Conservation (phyloP, 2,797 vertebrate genomes). For the Alexandromys oeconomus region DNA sequence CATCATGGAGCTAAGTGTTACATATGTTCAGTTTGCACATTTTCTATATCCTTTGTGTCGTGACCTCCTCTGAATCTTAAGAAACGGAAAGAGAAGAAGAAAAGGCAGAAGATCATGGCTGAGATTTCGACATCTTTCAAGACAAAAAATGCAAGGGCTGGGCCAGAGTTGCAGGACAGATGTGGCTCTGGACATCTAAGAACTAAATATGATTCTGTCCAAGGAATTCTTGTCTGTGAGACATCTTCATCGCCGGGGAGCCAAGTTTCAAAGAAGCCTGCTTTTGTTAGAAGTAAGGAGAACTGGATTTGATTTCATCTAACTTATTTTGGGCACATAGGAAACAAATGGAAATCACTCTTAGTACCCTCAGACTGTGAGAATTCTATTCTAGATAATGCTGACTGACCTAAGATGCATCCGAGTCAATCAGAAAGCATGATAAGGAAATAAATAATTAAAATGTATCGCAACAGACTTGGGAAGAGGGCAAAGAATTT, state of each 20-base stretch:
- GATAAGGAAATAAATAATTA: conserved; percentile 4
- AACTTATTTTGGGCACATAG: conserved; percentile 14
- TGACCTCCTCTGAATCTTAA: background rate
- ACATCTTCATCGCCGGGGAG: background rate
- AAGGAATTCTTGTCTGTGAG: background rate
- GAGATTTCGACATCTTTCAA: conserved; percentile 8
- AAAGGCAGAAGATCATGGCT: background rate
- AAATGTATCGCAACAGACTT: background rate
- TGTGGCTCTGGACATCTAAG: background rate
- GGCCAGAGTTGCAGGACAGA: background rate
- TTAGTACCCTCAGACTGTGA: background rate
- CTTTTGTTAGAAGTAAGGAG: background rate
- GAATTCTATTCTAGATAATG: background rate
- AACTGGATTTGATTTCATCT: background rate
- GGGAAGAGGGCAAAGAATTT: conserved; percentile 25
- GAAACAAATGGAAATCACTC: background rate
- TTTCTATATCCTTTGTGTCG: background rate
- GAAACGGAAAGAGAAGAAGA: background rate
- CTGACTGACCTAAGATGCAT: background rate
- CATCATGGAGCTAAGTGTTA: background rate
- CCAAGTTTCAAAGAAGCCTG: conserved; percentile 4
- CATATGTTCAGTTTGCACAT: background rate
- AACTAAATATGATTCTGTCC: background rate
- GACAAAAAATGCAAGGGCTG: background rate
- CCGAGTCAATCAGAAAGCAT: background rate